Conservation (phyloP, 2,888 invertebrate genomes). For the Metopia argyrocephala region DNA sequence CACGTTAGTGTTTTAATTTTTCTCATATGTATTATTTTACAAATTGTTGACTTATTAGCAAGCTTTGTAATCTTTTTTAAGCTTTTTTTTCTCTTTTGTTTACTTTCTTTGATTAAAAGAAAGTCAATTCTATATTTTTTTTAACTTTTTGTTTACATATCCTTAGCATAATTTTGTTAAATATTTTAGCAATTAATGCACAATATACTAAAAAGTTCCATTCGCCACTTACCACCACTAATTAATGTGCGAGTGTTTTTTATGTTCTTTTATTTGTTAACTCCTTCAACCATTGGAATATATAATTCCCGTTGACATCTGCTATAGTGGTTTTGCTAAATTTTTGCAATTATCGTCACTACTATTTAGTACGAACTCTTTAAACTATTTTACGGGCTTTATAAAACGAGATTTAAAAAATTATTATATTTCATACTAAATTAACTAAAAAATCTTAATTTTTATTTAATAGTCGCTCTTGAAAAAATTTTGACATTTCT, state of each 20-base stretch:
- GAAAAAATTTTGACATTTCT: slow-evolving; percentile 48
- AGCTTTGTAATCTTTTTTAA: not conserved
- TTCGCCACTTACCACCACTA: slow-evolving; percentile 37
- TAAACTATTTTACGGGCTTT: not conserved
- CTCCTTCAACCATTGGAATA: slow-evolving; percentile 14
- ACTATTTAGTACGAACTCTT: not conserved
- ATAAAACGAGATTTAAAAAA: not conserved
- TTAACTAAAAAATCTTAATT: slow-evolving; percentile 30
- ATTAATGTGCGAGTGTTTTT: not conserved
- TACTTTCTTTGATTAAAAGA: not conserved
- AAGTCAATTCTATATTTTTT: not conserved
- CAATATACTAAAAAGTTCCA: not conserved
- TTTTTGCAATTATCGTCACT: slow-evolving; percentile 6
- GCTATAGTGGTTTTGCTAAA: slow-evolving; percentile 7
- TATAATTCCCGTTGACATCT: slow-evolving; percentile 29
- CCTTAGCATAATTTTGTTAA: not conserved
- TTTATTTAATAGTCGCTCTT: slow-evolving; percentile 7
- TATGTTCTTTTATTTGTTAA: slow-evolving; percentile 5
- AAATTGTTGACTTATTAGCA: slow-evolving; percentile 13
- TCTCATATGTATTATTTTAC: not conserved
- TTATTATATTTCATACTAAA: slow-evolving; percentile 32
- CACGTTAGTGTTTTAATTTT: not conserved
- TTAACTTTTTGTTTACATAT: not conserved
- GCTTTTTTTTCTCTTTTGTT: not conserved
- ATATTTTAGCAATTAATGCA: not conserved